Evolutionary conservation across 2,888 invertebrate species (phyloP).

Genomic region (Dastarcus helophoroides): DNA sequence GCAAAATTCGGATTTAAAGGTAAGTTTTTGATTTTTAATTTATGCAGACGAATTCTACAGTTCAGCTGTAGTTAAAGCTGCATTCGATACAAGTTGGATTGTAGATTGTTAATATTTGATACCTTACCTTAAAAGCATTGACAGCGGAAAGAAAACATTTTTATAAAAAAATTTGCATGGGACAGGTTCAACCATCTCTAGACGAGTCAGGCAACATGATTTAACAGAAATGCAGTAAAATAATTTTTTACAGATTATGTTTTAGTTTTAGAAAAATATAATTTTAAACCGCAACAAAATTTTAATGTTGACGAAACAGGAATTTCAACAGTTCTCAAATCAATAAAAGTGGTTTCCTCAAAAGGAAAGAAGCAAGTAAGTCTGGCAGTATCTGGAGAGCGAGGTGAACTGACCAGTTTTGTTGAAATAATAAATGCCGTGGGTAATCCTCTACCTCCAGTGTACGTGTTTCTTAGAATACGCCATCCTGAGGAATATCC

Average conservation of each 20-base stretch:
- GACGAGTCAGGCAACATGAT: conserved; percentile 11
- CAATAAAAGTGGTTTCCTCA: conserved; percentile 8
- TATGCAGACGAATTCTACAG: no score
- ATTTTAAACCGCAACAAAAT: conserved; percentile 8
- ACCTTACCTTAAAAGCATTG: no score
- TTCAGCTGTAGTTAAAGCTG: no score
- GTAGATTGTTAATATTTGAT: no score
- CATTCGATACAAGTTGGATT: no score
- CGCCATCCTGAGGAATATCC: conserved; percentile 11
- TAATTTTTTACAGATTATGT: conserved; percentile 11
- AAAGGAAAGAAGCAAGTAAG: conserved; percentile 12
- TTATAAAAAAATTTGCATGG: no score
- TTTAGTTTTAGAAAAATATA: conserved; percentile 2
- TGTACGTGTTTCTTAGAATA: conserved; percentile 10
- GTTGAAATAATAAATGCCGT: conserved; percentile 10
- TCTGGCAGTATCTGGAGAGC: conserved; percentile 10
- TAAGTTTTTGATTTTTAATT: no score
- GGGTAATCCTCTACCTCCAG: conserved; percentile 8
- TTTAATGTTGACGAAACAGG: conserved; percentile 9
- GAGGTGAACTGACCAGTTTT: conserved; percentile 8
- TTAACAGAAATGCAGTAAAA: conserved; percentile 10
- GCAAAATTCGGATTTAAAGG: no score
- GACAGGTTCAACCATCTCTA: no score
- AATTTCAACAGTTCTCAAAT: conserved; percentile 7
- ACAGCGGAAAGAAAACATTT: no score